A percentile compares a stretch with the other conserved stretches of the same genome.
phyloP scores from a whole-genome alignment of 2,797 vertebrate species.

The Lacerta bilineata region DNA sequence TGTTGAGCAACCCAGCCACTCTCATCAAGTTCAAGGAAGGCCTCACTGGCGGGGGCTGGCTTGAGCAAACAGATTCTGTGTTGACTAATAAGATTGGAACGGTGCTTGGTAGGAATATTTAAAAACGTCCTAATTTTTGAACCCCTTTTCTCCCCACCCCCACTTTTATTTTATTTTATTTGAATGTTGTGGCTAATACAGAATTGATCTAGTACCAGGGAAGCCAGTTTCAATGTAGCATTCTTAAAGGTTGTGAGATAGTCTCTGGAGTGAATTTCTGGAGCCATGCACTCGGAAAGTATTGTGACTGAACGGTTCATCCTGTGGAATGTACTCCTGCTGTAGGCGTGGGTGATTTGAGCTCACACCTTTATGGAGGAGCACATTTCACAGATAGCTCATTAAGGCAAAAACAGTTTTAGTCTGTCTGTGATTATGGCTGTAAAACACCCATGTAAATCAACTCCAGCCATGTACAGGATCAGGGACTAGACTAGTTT shows the following conservation, averaged over 20 bases:
- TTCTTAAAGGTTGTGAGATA: background rate
- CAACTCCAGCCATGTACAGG: background rate
- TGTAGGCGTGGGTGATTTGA: background rate
- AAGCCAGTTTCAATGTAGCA: background rate
- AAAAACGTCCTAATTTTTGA: accelerated
- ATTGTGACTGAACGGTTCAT: background rate
- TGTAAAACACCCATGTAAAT: background rate
- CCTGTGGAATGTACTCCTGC: background rate
- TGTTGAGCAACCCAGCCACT: slow-evolving; percentile 92
- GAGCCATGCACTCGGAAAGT: background rate
- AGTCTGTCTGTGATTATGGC: background rate
- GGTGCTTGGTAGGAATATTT: slow-evolving; percentile 89
- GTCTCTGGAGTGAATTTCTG: background rate
- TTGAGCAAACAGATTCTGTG: slow-evolving; percentile 97
- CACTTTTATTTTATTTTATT: too few species aligned
- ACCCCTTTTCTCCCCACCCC: background rate
- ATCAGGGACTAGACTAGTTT: background rate
- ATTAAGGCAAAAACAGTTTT: background rate
- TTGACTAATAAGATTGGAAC: slow-evolving; percentile 98
- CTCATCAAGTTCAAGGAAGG: slow-evolving; percentile 97
- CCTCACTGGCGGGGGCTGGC: slow-evolving; percentile 94
- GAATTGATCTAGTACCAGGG: background rate
- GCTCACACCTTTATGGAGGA: background rate
- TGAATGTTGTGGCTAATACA: background rate
- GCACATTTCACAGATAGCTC: background rate